Evolutionary conservation across 2,113 vertebrate genomes (phyloP).

Genomic region (Pituophis catenifer): DNA sequence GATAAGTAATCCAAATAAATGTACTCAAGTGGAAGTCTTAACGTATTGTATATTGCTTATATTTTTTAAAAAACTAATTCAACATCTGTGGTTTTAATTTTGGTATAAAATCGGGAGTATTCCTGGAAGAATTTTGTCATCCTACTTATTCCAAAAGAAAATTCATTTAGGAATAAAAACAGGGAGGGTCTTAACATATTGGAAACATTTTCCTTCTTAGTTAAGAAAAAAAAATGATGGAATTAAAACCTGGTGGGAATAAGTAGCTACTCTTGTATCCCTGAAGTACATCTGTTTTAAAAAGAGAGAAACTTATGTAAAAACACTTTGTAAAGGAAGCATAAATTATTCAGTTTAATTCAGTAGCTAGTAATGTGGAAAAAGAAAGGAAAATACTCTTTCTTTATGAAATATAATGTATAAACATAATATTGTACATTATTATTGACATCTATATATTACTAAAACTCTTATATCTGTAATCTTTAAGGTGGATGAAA

Average conservation of each 20-base stretch:
- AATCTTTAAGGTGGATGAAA: neutral
- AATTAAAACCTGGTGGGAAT: conserved; percentile 29
- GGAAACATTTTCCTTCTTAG: conserved; percentile 21
- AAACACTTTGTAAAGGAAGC: conserved; percentile 1
- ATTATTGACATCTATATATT: neutral
- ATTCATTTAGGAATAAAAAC: conserved; percentile 5
- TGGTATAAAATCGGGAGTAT: conserved; percentile 8
- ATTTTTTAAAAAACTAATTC: neutral
- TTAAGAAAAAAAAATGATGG: conserved; percentile 25
- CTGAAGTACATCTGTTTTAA: neutral
- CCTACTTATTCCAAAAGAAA: conserved; percentile 19
- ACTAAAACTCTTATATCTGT: neutral
- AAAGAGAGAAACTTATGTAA: neutral
- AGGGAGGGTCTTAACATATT: neutral
- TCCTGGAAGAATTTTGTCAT: conserved; percentile 4
- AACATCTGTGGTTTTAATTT: conserved; percentile 28
- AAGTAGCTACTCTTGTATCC: conserved; percentile 15
- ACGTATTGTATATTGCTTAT: neutral
- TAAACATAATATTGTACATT: neutral
- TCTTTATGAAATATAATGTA: neutral
- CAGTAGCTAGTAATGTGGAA: neutral
- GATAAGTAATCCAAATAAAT: neutral
- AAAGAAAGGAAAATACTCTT: neutral
- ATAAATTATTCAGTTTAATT: neutral
- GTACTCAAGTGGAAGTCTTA: neutral